Conservation (phyloP, 2,888 invertebrate genomes). For the Hymenopus coronatus region DNA sequence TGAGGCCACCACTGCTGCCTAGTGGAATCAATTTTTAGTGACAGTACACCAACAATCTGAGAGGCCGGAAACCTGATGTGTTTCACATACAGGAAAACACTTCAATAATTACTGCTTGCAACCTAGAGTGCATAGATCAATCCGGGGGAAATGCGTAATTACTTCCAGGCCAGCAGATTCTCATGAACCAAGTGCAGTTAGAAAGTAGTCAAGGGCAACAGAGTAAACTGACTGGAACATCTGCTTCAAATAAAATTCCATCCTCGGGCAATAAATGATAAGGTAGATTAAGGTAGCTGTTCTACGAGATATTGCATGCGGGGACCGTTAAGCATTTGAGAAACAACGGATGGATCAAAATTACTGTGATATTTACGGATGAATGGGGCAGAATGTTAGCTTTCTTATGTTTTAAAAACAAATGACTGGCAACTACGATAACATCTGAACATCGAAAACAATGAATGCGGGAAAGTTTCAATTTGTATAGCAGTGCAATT, state of each 20-base stretch:
- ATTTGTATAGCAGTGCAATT: not conserved
- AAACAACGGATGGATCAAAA: not conserved
- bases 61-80: no score
- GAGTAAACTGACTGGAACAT: not conserved
- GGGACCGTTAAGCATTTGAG: not conserved
- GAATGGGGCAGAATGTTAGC: not conserved
- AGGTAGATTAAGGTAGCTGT: not conserved
- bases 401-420: not conserved
- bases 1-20: no score
- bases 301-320: not conserved
- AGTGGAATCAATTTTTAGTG: no score
- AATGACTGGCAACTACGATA: not conserved
- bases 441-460: not conserved
- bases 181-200: not conserved
- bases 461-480: not conserved
- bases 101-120: no score
- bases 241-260: not conserved
- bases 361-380: not conserved
- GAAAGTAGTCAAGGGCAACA: not conserved
- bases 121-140: no score
- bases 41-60: no score
- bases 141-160: no score
- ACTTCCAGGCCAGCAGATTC: not conserved
- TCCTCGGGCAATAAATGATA: not conserved
- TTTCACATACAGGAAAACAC: no score